Evolutionary conservation across 2,888 invertebrate genomes (phyloP).

Genomic region (Tinea trinotella): DNA sequence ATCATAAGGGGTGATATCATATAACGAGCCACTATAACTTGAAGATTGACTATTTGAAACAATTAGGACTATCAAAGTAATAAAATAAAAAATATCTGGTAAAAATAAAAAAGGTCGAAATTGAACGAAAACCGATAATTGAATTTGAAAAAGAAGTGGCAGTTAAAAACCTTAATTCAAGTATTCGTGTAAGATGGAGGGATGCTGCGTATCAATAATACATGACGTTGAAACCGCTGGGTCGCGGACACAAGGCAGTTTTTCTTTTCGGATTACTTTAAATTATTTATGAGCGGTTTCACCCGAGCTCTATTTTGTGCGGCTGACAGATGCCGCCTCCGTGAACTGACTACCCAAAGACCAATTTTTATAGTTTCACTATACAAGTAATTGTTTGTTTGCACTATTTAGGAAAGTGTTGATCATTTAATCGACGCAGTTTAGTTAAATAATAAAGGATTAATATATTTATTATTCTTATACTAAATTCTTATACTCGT

Average conservation of each 20-base stretch:
- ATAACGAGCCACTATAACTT: too few species aligned
- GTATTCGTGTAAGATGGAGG: slow-evolving; percentile 23
- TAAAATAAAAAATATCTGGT: too few species aligned
- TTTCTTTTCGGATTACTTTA: slow-evolving; percentile 64
- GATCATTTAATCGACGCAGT: not conserved
- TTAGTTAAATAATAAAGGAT: too few species aligned
- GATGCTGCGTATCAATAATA: slow-evolving; percentile 46
- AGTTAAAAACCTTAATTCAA: slow-evolving; percentile 7
- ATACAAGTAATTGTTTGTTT: not conserved
- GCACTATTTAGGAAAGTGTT: not conserved
- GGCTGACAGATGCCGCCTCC: slow-evolving; percentile 32
- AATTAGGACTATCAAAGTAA: too few species aligned
- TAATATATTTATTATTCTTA: too few species aligned
- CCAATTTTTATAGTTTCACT: slow-evolving; percentile 21
- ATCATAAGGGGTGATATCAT: too few species aligned
- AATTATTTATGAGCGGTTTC: slow-evolving; percentile 68
- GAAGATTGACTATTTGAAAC: too few species aligned
- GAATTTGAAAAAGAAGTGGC: not conserved
- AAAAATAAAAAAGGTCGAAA: too few species aligned
- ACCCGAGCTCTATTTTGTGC: slow-evolving; percentile 23
- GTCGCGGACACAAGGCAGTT: slow-evolving; percentile 55
- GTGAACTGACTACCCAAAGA: slow-evolving; percentile 55
- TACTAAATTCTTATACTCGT: too few species aligned
- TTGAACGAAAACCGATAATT: not conserved
- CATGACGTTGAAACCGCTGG: slow-evolving; percentile 42